Percentiles rank a stretch among this genome's conserved stretches.
phyloP scores from a whole-genome alignment of 1,140 invertebrate species.

The Brachionus koreanus region DNA sequence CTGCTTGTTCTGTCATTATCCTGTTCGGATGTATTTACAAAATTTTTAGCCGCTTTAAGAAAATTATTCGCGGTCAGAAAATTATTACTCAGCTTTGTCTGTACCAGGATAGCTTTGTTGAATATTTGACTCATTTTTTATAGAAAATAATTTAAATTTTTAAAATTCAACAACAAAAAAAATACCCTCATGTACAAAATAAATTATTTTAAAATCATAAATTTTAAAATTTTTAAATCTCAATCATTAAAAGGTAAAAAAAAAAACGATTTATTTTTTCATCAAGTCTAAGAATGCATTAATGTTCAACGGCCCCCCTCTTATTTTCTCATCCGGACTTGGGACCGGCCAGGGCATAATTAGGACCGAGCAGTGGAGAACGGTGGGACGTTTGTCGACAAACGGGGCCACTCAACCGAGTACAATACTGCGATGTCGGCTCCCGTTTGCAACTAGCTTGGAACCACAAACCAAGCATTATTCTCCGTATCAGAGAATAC shows the following conservation, averaged over 20 bases:
- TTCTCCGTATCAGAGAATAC: neutral
- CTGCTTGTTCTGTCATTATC: neutral
- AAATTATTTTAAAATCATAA: neutral
- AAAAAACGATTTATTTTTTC: neutral
- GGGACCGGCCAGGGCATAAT: neutral
- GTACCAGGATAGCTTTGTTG: neutral
- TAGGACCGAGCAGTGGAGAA: neutral
- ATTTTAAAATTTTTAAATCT: neutral
- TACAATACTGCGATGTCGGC: neutral
- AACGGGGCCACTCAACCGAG: neutral
- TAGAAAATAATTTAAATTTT: neutral
- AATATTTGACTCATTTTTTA: constrained; percentile 38
- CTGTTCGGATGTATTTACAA: neutral
- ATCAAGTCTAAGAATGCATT: no score
- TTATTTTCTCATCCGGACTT: neutral
- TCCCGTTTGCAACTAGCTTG: neutral
- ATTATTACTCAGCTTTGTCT: neutral
- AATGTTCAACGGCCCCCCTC: neutral
- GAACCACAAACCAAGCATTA: neutral
- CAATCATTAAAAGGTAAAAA: no score
- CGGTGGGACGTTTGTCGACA: neutral
- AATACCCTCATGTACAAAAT: neutral
- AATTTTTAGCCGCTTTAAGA: constrained; percentile 7
- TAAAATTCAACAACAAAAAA: neutral
- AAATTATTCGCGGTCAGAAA: neutral